phyloP scores from a whole-genome alignment of 2,113 vertebrate genomes.

The Edolisoma coerulescens region DNA sequence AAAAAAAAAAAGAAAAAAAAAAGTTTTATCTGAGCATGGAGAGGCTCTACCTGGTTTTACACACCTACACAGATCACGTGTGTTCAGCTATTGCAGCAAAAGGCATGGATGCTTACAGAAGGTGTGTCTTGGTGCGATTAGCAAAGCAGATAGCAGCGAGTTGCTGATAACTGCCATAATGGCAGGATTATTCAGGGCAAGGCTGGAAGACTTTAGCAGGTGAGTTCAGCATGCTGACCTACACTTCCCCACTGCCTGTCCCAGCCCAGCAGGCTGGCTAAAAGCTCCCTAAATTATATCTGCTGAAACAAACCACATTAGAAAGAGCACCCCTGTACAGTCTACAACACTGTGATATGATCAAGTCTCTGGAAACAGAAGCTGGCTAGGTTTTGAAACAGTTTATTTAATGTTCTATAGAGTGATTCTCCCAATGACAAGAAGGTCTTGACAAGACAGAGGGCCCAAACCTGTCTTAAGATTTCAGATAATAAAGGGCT shows the following conservation, averaged over 20 bases:
- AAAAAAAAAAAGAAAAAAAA: neutral
- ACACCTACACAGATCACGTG: fast-evolving
- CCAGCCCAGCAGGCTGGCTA: neutral
- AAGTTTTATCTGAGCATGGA: neutral
- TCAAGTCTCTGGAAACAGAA: neutral
- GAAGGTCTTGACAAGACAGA: neutral
- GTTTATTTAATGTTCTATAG: neutral
- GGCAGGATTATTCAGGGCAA: fast-evolving
- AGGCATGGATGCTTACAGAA: neutral
- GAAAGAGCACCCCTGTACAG: neutral
- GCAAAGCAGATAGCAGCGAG: neutral
- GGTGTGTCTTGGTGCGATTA: neutral
- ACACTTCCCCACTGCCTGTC: fast-evolving
- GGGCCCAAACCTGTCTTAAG: neutral
- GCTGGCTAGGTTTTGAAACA: neutral
- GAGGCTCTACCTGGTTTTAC: neutral
- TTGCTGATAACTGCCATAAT: neutral
- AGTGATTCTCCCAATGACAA: neutral
- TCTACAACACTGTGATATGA: neutral
- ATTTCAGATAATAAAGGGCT: neutral
- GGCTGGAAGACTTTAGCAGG: neutral
- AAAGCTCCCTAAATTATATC: neutral
- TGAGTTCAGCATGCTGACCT: neutral
- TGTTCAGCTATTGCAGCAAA: neutral
- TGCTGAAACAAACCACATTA: neutral